Base-by-base conservation (phyloP, 1,140 invertebrate genomes). In the Bombus sylvicola region DNA sequence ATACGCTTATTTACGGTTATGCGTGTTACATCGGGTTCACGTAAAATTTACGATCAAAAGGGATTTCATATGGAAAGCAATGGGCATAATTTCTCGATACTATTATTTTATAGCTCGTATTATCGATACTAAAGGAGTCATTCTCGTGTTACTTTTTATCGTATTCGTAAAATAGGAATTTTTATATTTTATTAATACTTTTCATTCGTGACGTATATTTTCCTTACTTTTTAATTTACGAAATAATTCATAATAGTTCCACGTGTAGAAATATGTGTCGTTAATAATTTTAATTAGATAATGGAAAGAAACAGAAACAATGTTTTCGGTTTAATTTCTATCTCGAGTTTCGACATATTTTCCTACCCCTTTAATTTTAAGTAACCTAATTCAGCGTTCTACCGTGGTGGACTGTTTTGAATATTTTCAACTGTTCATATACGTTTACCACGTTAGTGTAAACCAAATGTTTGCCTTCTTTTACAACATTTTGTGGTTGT, bases 1-100 rank as follows among this genome's bases (percentile, higher is more conserved):
- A 22, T 41, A 47, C 6, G 2, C 28, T 5, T 72, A 53, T 73
- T 79, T 80, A 80, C 25, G 66, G 47, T 53, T 39, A 80, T 80
- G 25, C 25, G 3, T 39, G 9, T 34, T 72, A 18, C 28, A 78
- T 13, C 10, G 15, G 15, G 12, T 4, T 5, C 12, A 57, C 4
- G 62, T 57, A 57, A 43, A 83, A 71, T 83, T 57, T 71, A 83
- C 34, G 22, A 18, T 68, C 22, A 31, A n/a, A 76, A 34, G 34
- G 28, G 28, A 69, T 78, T 68, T 69, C n/a, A 69, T 18, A 6
- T 80, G 34, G 8, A 37, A 69, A 53, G 64, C 39, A 39, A 34
- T 31, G 9, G 47, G 18, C 22, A 28, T 74, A 34, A 74, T 41
- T 64, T 47, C n/a, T 74, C 57, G 6, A 47, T 59, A 22, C n/a